Base-by-base conservation (phyloP, 2,797 vertebrate species). In the Silurus lanzhouensis region DNA sequence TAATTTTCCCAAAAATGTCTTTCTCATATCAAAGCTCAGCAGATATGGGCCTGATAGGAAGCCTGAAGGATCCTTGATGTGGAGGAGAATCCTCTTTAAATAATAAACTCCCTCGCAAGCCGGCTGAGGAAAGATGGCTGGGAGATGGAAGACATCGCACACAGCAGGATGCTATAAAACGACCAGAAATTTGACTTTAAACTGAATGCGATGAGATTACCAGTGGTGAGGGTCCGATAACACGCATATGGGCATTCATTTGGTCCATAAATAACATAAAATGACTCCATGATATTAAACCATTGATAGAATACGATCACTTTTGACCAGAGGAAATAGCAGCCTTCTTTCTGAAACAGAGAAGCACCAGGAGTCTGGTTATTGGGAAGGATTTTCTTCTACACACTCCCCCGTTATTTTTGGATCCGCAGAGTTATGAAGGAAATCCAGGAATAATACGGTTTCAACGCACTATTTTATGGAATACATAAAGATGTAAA, bases 41-140 rank as follows among this genome's bases (percentile, higher is more conserved):
- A 84, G 90, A 91, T 89, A 90, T 58, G 79, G 76, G 86, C 80
- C 78, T 88, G 90, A 91, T 88, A 89, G 82, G 81, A 86, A 85
- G 78, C 81, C 86, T 75, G 68, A 79, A 82, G 84, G 63, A 90
- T 88, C 72, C 86, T 89, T 88, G 83, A 89, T 90, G 89, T 88
- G 83, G 84, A 90, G 87, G 88, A 90, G 89, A 90, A 87, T 71
- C 86, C 88, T 87, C 84, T 89, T 91, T 87, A 87, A 90, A 89
- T 87, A 90, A 90, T 89, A 89, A 89, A 91, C 89, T 90, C 87
- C 87, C 85, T 89, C 58, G 70, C 82, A 67, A 72, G 83, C 81
- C 61, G 55, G 78, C 86, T 88, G 81, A 82, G 82, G 58, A 78
- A 17, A 79, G 80, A 83, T 80, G 84, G 78, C 46, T 75, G 79